Percentiles rank a stretch among this genome's conserved stretches.
These are phyloP conservation scores for Thinocorus orbignyianus DNA, from an alignment of 2,113 vertebrate genomes.

Conservation along the genomic window DNA sequence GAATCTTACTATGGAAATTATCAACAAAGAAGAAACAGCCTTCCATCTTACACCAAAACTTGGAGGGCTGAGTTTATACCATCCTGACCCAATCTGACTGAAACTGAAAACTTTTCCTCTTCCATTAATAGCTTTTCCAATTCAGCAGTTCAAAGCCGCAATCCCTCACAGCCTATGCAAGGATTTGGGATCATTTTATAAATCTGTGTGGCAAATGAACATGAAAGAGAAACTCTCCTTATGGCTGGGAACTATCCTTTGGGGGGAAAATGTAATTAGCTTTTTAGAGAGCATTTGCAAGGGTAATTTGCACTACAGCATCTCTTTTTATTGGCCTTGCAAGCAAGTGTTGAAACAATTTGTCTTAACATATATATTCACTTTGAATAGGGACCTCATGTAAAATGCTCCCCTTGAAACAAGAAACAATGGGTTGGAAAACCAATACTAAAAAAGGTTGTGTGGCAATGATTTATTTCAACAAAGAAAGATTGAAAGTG, in stretches of 20 bases:
- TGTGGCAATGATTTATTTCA: not conserved
- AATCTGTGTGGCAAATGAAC: slow-evolving; percentile 57
- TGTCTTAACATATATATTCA: slow-evolving; percentile 31
- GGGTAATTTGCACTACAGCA: slow-evolving; percentile 58
- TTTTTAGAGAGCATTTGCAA: slow-evolving; percentile 64
- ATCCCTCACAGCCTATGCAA: slow-evolving; percentile 52
- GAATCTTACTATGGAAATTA: slow-evolving; percentile 40
- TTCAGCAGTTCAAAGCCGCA: slow-evolving; percentile 44
- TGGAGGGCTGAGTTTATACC: slow-evolving; percentile 33
- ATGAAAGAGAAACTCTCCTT: slow-evolving; percentile 36
- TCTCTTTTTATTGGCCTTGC: slow-evolving; percentile 29
- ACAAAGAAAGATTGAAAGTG: not conserved
- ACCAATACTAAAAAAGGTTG: not conserved
- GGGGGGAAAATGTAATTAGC: slow-evolving; percentile 43
- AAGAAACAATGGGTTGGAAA: not conserved
- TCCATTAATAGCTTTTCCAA: slow-evolving; percentile 52
- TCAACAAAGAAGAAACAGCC: slow-evolving; percentile 40
- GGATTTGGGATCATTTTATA: slow-evolving; percentile 61
- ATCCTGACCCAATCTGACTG: slow-evolving; percentile 47
- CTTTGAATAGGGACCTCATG: slow-evolving; percentile 7
- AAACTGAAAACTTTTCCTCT: slow-evolving; percentile 38
- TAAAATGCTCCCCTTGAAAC: slow-evolving; percentile 29
- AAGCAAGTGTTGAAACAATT: slow-evolving; percentile 44
- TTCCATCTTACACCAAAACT: slow-evolving; percentile 37
- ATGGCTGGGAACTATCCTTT: slow-evolving; percentile 24